phyloP scores from a whole-genome alignment of 2,797 vertebrate species.

The Premnoplex brunnescens region DNA sequence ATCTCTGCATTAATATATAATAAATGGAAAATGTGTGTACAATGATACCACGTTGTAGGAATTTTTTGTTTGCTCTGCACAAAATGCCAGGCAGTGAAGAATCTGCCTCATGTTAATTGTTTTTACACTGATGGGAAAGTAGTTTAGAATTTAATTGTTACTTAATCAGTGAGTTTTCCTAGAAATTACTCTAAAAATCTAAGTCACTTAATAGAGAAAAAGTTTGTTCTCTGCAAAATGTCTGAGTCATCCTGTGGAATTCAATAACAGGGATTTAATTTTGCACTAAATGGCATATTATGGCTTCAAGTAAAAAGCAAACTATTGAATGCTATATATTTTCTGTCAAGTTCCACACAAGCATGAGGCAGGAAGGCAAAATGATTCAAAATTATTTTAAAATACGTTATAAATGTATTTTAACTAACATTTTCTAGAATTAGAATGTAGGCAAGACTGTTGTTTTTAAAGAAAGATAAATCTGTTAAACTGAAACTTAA shows the following conservation, averaged over 20 bases:
- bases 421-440: not conserved
- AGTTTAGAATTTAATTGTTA: slow-evolving; percentile 11
- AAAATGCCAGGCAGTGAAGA: not conserved
- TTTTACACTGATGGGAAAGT: not conserved
- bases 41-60: not conserved
- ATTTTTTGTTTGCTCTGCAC: not conserved
- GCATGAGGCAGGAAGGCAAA: not conserved
- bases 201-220: not conserved
- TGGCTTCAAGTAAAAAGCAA: not conserved
- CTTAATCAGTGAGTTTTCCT: not conserved
- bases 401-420: not conserved
- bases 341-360: not conserved
- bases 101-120: not conserved
- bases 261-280: not conserved
- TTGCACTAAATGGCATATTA: not conserved
- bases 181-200: not conserved
- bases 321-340: not conserved
- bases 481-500: not conserved
- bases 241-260: not conserved
- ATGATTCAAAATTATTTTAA: not conserved
- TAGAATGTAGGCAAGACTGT: not conserved
- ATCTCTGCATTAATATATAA: not conserved
- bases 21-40: not conserved
- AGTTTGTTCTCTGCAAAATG: not conserved
- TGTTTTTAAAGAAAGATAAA: not conserved